Evolutionary conservation across 2,113 vertebrate species (phyloP), one percentile per base, ranked within the genome.

Genomic region (Acrocephalus arundinaceus): DNA sequence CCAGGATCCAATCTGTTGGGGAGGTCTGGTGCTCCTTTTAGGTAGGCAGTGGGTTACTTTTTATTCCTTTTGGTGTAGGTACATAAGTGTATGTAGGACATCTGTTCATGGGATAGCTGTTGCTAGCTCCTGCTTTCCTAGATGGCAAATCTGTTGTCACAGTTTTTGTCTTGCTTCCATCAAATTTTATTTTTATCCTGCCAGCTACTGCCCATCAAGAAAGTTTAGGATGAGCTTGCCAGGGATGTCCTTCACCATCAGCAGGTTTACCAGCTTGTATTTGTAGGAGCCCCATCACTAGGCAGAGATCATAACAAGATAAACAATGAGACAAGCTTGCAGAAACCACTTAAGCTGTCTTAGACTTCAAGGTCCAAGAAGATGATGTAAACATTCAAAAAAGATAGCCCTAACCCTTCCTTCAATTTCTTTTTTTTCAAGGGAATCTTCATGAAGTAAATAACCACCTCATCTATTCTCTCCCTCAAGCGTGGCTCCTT

Each of bases 1-100:
- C 9, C 18, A 39, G 6, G 28, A 27, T 55, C 25, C 31, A 3
- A 0, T 73, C 25, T 63, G 14, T 16, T 2, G 0, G 0, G 19
- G 45, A 65, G 25, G 18, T 45, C 15, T 71, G 4, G 1, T 70
- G 15, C 3, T 70, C 9, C 20, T 62, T 57, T 48, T 28, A 30
- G 33, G 20, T 18, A 20, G 23, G 23, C n/a, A 61, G 5, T 1
- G 2, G 49, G 8, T 46, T 33, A 30, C 7, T 67, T 49, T 24
- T 58, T 54, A 5, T n/a, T 13, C 4, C 16, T 77, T 63, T 52
- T 6, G 14, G 6, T 46, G 39, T 41, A 33, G 39, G 20, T n/a
- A 33, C 1, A 0, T 11, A 25, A 75, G 2, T 33, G 11, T 17
- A 2, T 21, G 10, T 37, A 77, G 20, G 28, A 21, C 15, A 15